A percentile compares a stretch with the other conserved stretches of the same genome.
Conservation (phyloP, 1,140 invertebrate genomes). For the Lasioglossum baleicum region DNA sequence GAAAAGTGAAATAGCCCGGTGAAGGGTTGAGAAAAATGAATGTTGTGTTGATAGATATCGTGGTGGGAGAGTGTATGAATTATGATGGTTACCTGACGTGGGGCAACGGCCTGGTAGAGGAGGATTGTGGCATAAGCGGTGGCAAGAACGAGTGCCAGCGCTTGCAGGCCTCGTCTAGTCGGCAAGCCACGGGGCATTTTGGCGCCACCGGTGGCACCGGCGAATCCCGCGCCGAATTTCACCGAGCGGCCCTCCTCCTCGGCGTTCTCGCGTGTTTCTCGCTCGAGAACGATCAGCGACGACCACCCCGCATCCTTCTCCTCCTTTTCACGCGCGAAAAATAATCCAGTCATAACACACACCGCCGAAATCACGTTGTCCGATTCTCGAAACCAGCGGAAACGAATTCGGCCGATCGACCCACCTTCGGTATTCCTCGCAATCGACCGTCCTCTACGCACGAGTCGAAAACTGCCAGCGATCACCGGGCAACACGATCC, state of each 20-base stretch:
- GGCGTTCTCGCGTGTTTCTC: slow-evolving; percentile 33
- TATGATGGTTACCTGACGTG: slow-evolving; percentile 78
- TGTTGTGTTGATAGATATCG: too few relatives aligned
- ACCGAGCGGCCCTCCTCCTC: slow-evolving; percentile 26
- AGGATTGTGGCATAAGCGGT: slow-evolving; percentile 84
- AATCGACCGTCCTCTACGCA: background rate
- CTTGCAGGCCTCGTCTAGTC: slow-evolving; percentile 75
- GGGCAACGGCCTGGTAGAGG: slow-evolving; percentile 83
- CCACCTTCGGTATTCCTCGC: background rate
- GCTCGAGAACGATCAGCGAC: slow-evolving; percentile 57
- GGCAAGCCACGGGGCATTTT: slow-evolving; percentile 76
- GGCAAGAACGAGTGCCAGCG: slow-evolving; percentile 73
- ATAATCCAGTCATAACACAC: slow-evolving; percentile 70
- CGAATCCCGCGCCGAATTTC: slow-evolving; percentile 33
- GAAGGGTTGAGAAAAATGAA: too few relatives aligned
- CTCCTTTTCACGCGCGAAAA: slow-evolving; percentile 62
- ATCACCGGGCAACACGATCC: background rate
- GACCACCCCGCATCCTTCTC: slow-evolving; percentile 66
- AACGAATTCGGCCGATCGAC: background rate
- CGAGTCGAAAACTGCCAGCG: background rate
- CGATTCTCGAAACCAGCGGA: background rate
- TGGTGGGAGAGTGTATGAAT: too few relatives aligned
- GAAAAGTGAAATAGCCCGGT: too few relatives aligned
- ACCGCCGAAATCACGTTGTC: background rate
- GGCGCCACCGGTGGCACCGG: slow-evolving; percentile 28